phyloP scores from a whole-genome alignment of 2,797 vertebrate genomes.

The Perodicticus potto region DNA sequence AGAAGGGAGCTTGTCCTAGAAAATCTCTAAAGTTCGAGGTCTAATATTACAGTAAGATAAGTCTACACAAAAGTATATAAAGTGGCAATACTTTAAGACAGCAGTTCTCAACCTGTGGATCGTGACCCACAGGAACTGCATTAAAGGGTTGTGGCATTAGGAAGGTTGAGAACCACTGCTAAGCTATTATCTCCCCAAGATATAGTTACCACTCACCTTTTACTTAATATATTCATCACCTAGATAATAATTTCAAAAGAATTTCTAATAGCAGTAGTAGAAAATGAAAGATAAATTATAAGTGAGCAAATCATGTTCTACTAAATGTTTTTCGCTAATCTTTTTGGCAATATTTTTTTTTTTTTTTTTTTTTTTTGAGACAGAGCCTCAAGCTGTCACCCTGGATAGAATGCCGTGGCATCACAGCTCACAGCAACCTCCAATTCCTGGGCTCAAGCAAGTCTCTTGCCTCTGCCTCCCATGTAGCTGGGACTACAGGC shows the following conservation, averaged over 20 bases:
- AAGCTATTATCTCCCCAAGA: not conserved
- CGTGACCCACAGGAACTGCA: too few species aligned
- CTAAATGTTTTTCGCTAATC: not conserved
- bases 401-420: too few species aligned
- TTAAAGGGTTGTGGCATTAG: too few species aligned
- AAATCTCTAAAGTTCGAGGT: not conserved
- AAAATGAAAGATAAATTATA: not conserved
- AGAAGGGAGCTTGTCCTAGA: not conserved
- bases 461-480: too few species aligned
- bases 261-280: not conserved
- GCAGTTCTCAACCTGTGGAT: too few species aligned
- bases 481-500: too few species aligned
- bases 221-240: not conserved
- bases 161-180: too few species aligned
- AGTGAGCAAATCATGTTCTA: not conserved
- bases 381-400: too few species aligned
- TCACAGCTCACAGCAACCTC: too few species aligned
- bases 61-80: not conserved
- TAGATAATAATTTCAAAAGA: slow-evolving; percentile 34
- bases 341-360: not conserved
- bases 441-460: too few species aligned
- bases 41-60: not conserved
- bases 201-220: not conserved
- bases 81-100: not conserved
- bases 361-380: not conserved